Evolutionary conservation across 2,113 vertebrate genomes (phyloP).

Genomic region (Cephalopterus ornatus): DNA sequence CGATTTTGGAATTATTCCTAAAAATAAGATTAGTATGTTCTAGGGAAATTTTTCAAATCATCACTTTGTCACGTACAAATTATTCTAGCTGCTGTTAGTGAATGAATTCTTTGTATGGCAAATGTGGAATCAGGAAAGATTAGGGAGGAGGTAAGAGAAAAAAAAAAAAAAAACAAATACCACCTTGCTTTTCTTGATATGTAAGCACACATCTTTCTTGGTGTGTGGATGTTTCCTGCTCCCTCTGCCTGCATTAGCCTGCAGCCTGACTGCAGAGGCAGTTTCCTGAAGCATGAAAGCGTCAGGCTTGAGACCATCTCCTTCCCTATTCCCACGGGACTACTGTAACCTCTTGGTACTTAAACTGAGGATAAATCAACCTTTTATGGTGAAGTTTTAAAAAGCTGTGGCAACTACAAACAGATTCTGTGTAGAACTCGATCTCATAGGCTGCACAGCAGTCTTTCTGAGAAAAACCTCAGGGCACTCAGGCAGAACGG

Average conservation of each 20-base stretch:
- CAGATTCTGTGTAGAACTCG: background rate
- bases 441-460: fast-evolving
- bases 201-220: background rate
- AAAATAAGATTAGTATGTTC: background rate
- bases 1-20: background rate
- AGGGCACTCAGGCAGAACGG: fast-evolving
- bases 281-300: background rate
- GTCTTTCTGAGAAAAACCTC: background rate
- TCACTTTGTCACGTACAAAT: background rate
- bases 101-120: background rate
- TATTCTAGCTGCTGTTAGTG: background rate
- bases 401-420: background rate
- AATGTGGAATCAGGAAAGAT: background rate
- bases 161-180: background rate
- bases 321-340: background rate
- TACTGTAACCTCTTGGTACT: background rate
- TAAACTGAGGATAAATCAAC: background rate
- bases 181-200: background rate
- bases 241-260: background rate
- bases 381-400: background rate
- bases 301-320: background rate
- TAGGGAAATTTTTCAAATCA: background rate
- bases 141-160: background rate
- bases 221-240: background rate
- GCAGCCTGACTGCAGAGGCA: background rate